A percentile compares a stretch with the other conserved stretches of the same genome.
Evolutionary conservation across 2,888 invertebrate genomes (phyloP).

Genomic region (Chaetogeoica ovagalla): DNA sequence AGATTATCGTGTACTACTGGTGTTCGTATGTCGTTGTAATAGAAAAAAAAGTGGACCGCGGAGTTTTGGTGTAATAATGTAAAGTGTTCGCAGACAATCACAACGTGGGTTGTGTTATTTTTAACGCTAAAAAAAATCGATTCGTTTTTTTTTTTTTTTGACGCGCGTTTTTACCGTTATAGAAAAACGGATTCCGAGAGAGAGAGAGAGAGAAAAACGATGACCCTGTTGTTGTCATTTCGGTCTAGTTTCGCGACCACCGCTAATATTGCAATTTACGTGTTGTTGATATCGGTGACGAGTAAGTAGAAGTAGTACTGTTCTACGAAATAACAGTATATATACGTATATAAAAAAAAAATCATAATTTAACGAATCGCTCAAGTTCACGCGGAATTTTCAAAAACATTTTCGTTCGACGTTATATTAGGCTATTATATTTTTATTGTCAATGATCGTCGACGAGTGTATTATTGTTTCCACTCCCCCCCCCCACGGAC

Average conservation of each 20-base stretch:
- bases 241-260: background rate
- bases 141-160: background rate
- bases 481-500: too few relatives aligned
- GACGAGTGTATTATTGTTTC: too few relatives aligned
- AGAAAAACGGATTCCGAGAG: background rate
- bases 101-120: background rate
- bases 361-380: too few relatives aligned
- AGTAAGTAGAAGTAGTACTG: constrained; percentile 16
- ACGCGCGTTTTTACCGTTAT: background rate
- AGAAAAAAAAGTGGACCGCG: background rate
- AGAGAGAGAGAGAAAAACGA: too few relatives aligned
- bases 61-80: background rate
- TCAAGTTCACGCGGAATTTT: too few relatives aligned
- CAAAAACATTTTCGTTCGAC: too few relatives aligned
- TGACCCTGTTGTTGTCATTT: background rate
- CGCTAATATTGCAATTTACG: background rate
- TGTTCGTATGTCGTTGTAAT: background rate
- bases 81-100: background rate
- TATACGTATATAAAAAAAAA: too few relatives aligned
- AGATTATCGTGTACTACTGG: background rate
- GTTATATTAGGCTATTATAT: too few relatives aligned
- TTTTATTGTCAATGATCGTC: too few relatives aligned
- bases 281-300: background rate
- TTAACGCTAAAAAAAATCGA: background rate
- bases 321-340: background rate